phyloP scores from a whole-genome alignment of 2,797 vertebrate species.

The Propithecus perrieri region DNA sequence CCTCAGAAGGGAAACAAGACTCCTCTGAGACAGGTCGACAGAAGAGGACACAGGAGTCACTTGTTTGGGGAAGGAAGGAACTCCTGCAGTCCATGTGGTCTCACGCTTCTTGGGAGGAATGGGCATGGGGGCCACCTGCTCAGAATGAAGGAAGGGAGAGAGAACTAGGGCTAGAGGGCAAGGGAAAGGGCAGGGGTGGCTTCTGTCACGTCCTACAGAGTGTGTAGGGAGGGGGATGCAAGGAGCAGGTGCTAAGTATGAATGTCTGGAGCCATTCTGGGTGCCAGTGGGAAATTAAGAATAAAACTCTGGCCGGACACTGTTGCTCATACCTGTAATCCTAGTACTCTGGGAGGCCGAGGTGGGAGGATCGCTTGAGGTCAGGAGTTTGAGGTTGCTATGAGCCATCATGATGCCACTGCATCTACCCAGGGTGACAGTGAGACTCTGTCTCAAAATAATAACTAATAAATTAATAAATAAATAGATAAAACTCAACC shows the following conservation, averaged over 20 bases:
- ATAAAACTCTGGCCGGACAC: neutral
- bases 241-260: neutral
- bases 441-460: neutral
- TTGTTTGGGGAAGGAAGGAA: neutral
- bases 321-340: neutral
- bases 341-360: neutral
- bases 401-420: neutral
- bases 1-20: neutral
- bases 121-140: neutral
- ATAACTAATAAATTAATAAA: neutral
- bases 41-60: neutral
- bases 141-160: neutral
- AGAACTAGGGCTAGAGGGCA: neutral
- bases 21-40: neutral
- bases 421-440: neutral
- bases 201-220: neutral
- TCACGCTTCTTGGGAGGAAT: neutral
- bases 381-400: neutral
- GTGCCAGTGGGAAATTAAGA: neutral
- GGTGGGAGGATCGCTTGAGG: neutral
- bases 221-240: neutral
- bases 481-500: neutral
- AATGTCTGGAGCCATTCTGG: neutral
- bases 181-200: neutral
- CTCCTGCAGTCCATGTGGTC: neutral